Conservation (phyloP, 1,140 invertebrate species). For the Gerris buenoi region DNA sequence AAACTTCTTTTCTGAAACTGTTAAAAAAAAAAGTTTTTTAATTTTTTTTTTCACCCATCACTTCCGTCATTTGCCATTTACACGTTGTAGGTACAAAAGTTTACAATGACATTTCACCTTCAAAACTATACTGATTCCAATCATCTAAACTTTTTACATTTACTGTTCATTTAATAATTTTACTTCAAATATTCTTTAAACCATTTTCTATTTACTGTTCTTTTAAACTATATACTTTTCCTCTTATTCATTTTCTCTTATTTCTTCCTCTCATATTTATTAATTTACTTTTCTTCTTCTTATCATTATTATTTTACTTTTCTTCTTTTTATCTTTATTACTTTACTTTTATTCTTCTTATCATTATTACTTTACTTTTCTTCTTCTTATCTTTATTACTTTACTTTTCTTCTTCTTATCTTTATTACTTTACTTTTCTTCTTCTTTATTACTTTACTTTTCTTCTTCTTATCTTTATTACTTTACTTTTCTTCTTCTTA, state of each 20-base stretch:
- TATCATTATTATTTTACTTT: not conserved
- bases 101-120: no score
- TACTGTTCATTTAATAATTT: no score
- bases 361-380: not conserved
- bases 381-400: not conserved
- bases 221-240: not conserved
- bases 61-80: no score
- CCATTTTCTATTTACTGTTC: not conserved
- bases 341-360: not conserved
- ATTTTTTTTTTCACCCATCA: no score
- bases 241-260: not conserved
- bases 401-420: not conserved
- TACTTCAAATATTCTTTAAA: not conserved
- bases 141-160: no score
- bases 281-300: not conserved
- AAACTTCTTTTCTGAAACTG: not conserved
- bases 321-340: not conserved
- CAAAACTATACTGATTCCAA: no score
- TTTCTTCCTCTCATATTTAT: not conserved
- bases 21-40: no score
- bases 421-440: not conserved
- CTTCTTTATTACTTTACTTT: not conserved
- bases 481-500: not conserved
- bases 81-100: no score
- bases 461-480: not conserved